Base-by-base conservation (phyloP, 92 coral and sea anemone genomes). In the Heteractis magnifica region DNA sequence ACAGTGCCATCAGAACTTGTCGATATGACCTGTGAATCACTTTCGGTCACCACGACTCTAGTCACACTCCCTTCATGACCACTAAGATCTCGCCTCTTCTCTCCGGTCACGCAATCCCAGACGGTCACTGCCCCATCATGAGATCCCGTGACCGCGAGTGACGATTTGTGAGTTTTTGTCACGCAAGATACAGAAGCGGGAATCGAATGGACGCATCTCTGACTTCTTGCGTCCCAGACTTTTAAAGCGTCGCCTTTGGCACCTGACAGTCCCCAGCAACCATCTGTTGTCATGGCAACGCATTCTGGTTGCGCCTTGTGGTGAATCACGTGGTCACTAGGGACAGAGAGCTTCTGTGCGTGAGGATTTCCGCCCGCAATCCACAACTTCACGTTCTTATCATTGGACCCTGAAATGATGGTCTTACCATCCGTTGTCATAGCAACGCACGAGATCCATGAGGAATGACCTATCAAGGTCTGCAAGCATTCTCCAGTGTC, bases 381-480 rank as follows among this genome's bases (percentile, higher is more conserved):
- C 97, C 97, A 93, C 51, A 93, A 90, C 79, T 93, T 93, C 34
- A 91, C 87, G 64, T 93, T 93, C 78, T 93, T 93, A 88, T 93
- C 97, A 41, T 93, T 93, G 41, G 97, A 93, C 4, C 92, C 97
- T 12, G 97, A 93, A 51, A 93, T 88, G 15, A 93, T 91, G 79
- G 92, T 89, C 56, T 84, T 80, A 84, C 94, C 82, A 55, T 93
- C 88, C 4, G 82, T 84, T 52, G 97, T 86, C 86, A 93, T 83
- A 80, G 97, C 88, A 81, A 93, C 88, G 20, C 92, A 91, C 4
- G 97, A 91, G 34, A 93, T 90, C 97, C 97, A 93, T 44, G 97
- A 93, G 15, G 97, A 93, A 78, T 93, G 97, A 48, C 97, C 97
- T 44, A 93, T 85, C 72, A 93, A 77, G 4, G 97, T 93, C 60